phyloP scores from a whole-genome alignment of 2,113 vertebrate species.

The Tonatia bakeri region DNA sequence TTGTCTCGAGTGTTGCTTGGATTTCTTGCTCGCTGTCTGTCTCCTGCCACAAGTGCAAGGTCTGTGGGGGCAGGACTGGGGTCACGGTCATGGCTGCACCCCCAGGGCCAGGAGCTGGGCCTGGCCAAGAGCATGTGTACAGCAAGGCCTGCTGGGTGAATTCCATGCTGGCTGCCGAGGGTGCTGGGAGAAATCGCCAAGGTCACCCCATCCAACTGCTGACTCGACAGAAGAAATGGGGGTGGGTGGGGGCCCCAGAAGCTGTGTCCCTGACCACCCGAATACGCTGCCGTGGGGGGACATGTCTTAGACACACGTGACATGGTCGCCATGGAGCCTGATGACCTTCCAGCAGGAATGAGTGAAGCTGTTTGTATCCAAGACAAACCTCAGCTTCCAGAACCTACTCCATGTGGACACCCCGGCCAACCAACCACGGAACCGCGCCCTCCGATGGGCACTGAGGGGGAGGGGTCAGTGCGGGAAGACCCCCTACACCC shows the following conservation, averaged over 20 bases:
- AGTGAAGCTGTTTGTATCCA: not conserved
- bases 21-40: not conserved
- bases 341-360: not conserved
- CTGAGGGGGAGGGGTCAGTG: not conserved
- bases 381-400: not conserved
- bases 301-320: not conserved
- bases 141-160: too few species aligned
- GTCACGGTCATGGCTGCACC: rapidly evolving
- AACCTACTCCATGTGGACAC: not conserved
- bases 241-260: not conserved
- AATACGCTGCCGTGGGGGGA: not conserved
- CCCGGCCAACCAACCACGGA: not conserved
- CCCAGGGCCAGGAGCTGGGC: not conserved
- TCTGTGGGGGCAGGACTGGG: not conserved
- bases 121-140: not conserved
- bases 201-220: not conserved
- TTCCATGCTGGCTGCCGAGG: rapidly evolving
- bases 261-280: not conserved
- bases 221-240: not conserved
- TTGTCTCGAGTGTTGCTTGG: rapidly evolving
- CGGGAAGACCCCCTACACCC: not conserved
- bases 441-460: too few species aligned
- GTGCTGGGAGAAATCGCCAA: not conserved
- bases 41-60: not conserved
- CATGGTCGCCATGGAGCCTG: rapidly evolving